Base-by-base conservation (phyloP, 2,888 invertebrate genomes). In the Philaethria dido region DNA sequence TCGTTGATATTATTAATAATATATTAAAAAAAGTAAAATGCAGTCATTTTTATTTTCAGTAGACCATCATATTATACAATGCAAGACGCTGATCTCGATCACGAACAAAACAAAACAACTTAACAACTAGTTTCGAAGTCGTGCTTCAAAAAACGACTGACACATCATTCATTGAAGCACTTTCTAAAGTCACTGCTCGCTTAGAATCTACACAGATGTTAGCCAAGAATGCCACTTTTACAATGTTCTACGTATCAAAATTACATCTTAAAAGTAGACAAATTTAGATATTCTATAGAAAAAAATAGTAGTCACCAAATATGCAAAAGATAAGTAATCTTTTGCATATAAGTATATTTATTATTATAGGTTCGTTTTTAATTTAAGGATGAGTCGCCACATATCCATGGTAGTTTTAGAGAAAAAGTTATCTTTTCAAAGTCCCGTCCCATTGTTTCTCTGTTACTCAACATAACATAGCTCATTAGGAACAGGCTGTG, bases 401-500 rank as follows among this genome's bases (percentile, higher is more conserved):
- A 60, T 60, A 45, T 8, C 45, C 45, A 60, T 20, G 47, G 60
- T 57, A 25, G 39, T 57, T 64, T 42, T 47, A 64, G 47, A 64
- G 47, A 59, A 59, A 55, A 59, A 42, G 42, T 59, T 64, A 64
- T 59, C 63, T 64, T 64, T 64, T 59, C 64, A 64, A 59, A 64
- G 64, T 62, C 45, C 57, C 57, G 33, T 65, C 54, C 61, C 36
- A 64, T 67, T 67, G 67, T 78, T 76, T 73, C 75, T 73, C 74
- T 78, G 77, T 84, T 84, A 84, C 86, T 84, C 83, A 86, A 86
- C 87, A 86, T 87, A 89, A 87, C 88, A 86, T 83, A 88, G 85
- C 90, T 91, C 90, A 90, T 91, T 91, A 91, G 88, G 85, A 87
- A 80, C 83, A 80, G 85, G 87, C 86, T 88, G 89, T 90, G 90